phyloP scores from a whole-genome alignment of 2,113 vertebrate genomes.

The Zosterops lateralis region DNA sequence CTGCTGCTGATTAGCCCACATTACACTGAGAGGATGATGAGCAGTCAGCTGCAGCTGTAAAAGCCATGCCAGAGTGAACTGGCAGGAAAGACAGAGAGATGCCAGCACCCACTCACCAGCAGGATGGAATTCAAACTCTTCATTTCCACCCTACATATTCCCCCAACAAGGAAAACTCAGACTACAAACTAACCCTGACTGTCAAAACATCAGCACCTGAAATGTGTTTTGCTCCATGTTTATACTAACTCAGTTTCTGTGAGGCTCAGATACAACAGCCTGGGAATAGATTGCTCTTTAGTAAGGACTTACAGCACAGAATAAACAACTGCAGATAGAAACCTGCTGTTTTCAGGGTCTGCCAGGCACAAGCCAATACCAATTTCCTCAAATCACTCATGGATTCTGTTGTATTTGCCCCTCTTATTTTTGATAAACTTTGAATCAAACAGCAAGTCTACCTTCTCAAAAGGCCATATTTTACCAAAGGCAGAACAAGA shows the following conservation, averaged over 20 bases:
- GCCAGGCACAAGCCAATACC: not conserved
- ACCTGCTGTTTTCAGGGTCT: not conserved
- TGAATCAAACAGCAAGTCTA: not conserved
- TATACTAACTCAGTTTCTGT: not conserved
- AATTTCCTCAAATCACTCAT: not conserved
- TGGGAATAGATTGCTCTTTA: not conserved
- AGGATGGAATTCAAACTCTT: not conserved
- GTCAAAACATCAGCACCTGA: not conserved
- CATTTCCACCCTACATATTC: not conserved
- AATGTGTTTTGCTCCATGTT: not conserved
- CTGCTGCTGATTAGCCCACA: not conserved
- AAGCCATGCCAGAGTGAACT: not conserved
- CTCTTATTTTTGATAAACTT: not conserved
- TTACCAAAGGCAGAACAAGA: not conserved
- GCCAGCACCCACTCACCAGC: not conserved
- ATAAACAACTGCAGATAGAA: not conserved
- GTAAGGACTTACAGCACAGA: not conserved
- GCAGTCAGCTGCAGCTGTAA: accelerated
- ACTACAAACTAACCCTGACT: not conserved
- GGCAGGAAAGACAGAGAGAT: not conserved
- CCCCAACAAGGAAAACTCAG: not conserved
- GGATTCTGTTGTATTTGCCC: not conserved
- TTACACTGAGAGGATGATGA: not conserved
- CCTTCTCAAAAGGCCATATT: not conserved
- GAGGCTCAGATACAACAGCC: not conserved